Base-by-base conservation (phyloP, 2,888 invertebrate species). In the Linyphia triangularis region DNA sequence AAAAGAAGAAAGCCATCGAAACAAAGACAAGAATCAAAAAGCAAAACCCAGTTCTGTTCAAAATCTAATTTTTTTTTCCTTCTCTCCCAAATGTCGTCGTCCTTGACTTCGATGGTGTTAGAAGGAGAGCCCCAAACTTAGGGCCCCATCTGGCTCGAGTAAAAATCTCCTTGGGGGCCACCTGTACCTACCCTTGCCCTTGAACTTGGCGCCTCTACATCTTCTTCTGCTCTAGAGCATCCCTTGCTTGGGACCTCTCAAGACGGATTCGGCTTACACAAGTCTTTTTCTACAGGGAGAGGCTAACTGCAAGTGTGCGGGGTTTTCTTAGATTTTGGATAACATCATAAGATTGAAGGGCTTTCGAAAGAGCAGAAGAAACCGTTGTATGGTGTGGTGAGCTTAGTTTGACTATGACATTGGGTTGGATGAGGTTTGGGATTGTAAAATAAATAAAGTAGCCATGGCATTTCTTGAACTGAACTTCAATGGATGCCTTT, bases 141-240 rank as follows among this genome's bases (percentile, higher is more conserved):
- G 77, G 85, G 85, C 85, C 85, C 69, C 81, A 65, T 61, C 75
- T 77, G 33, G 63, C n/a, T 59, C 10, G 63, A 63, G 33, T n/a
- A 16, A 16, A 57, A 19, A n/a, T 33, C 69, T 81, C 67, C 67
- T 59, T 85, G 43, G 83, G 85, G 77, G 78, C 77, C 85, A 85
- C 85, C 85, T 85, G 85, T 85, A 59, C 59, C 19, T 61, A 85
- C 69, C 78, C 78, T 70, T 78, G 85, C 78, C 85, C 85, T 85
- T 85, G 85, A 85, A 85, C 85, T 78, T 85, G 85, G 40, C 13
- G 51, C 83, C 51, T 73, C 73, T 61, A 40, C 61, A 43, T 75
- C 33, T 83, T 82, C 61, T 9, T 9, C 33, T 33, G 4, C 9
- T 33, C 5, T 6, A 9, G 33, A 33, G 33, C 83, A 72, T 72